Evolutionary conservation across 23 tunicate genomes (phyloP).

Genomic region (Oikopleura vanhoeffeni): DNA sequence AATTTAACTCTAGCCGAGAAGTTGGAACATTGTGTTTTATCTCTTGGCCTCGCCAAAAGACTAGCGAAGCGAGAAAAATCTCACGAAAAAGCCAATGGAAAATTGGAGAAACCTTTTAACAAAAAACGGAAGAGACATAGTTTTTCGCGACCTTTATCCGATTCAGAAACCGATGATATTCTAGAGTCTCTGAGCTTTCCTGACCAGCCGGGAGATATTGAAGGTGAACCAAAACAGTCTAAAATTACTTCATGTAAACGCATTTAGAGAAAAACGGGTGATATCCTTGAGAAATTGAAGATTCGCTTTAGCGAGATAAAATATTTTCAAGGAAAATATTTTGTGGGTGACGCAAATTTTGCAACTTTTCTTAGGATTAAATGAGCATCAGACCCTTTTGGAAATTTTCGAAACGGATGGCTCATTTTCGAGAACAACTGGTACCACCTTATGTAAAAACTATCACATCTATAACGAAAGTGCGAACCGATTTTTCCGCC

Average conservation of each 20-base stretch:
- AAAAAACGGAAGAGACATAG: background rate
- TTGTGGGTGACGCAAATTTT: no score
- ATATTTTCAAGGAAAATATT: no score
- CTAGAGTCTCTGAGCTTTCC: slow-evolving; percentile 3
- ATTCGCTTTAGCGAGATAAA: no score
- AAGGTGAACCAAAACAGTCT: background rate
- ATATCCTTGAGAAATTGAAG: no score
- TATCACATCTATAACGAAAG: no score
- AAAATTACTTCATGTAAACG: background rate
- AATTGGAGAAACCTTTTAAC: background rate
- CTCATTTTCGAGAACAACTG: no score
- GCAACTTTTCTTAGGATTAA: no score
- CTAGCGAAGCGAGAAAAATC: background rate
- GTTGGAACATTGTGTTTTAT: background rate
- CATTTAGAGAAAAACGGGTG: no score
- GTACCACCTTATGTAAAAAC: no score
- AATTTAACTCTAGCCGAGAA: background rate
- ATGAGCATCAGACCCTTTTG: no score
- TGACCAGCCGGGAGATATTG: slow-evolving; percentile 7
- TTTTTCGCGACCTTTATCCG: background rate
- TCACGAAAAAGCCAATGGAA: background rate
- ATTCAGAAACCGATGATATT: background rate
- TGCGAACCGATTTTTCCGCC: no score
- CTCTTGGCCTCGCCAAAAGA: background rate
- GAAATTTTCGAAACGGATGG: no score